phyloP scores from a whole-genome alignment of 2,797 vertebrate genomes.

The Simalia tracyae region DNA sequence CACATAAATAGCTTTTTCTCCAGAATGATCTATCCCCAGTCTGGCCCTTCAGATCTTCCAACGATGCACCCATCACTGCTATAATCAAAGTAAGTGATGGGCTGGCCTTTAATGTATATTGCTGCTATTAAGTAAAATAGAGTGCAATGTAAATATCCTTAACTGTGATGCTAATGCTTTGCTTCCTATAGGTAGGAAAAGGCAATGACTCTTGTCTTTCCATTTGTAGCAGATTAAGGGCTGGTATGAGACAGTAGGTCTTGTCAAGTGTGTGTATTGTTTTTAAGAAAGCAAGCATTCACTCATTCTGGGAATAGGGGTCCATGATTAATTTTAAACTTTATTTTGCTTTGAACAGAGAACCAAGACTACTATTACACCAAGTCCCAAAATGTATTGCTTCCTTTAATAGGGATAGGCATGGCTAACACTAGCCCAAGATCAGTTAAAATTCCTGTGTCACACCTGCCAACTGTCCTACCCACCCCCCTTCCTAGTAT shows the following conservation, averaged over 20 bases:
- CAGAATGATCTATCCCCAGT: background rate
- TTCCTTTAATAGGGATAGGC: background rate
- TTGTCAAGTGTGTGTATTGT: background rate
- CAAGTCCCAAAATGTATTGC: background rate
- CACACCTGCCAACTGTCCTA: background rate
- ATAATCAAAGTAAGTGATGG: background rate
- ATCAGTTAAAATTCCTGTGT: background rate
- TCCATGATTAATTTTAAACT: background rate
- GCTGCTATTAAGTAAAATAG: background rate
- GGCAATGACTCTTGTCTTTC: background rate
- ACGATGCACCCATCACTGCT: background rate
- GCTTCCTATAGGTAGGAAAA: background rate
- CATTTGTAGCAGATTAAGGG: background rate
- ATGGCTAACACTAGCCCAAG: background rate
- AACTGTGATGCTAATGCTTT: background rate
- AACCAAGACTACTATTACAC: background rate
- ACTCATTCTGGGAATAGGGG: background rate
- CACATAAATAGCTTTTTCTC: background rate
- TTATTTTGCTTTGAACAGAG: background rate
- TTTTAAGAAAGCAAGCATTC: background rate
- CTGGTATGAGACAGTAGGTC: background rate
- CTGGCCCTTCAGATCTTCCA: background rate
- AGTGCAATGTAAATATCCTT: background rate
- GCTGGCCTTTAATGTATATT: background rate
- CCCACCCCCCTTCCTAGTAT: background rate